Evolutionary conservation across 2,113 vertebrate species (phyloP).

Genomic region (Edolisoma coerulescens): DNA sequence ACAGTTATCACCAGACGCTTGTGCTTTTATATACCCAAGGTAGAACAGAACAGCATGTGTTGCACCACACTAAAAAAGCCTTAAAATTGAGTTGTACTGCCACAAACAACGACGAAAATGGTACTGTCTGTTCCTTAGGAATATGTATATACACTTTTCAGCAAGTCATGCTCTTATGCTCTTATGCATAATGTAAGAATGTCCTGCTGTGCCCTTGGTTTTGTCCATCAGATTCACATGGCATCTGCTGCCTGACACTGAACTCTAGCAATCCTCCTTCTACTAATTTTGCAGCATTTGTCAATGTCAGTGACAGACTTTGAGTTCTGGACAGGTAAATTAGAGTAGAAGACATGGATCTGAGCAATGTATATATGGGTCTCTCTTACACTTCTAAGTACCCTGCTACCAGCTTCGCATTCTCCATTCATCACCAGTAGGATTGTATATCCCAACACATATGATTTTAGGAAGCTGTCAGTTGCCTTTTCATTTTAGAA

Average conservation of each 20-base stretch:
- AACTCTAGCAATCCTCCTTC: background rate
- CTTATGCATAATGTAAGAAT: background rate
- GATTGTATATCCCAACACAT: background rate
- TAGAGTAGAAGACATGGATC: background rate
- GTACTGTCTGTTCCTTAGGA: background rate
- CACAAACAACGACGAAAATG: background rate
- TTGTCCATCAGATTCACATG: background rate
- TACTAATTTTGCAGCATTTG: background rate
- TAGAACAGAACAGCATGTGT: background rate
- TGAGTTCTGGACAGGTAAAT: background rate
- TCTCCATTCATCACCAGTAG: background rate
- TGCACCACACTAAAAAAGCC: background rate
- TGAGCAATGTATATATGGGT: rapidly evolving
- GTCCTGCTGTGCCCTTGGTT: background rate
- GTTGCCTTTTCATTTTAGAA: background rate
- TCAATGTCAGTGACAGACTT: background rate
- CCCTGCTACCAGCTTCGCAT: rapidly evolving
- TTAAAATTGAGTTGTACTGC: background rate
- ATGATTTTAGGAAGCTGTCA: background rate
- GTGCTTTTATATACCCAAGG: background rate
- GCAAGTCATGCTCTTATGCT: background rate
- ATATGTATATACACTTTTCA: background rate
- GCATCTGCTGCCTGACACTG: background rate
- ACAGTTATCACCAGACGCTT: background rate
- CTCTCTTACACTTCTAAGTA: background rate